phyloP scores from a whole-genome alignment of 2,888 invertebrate species.

The Eupithecia insigniata region DNA sequence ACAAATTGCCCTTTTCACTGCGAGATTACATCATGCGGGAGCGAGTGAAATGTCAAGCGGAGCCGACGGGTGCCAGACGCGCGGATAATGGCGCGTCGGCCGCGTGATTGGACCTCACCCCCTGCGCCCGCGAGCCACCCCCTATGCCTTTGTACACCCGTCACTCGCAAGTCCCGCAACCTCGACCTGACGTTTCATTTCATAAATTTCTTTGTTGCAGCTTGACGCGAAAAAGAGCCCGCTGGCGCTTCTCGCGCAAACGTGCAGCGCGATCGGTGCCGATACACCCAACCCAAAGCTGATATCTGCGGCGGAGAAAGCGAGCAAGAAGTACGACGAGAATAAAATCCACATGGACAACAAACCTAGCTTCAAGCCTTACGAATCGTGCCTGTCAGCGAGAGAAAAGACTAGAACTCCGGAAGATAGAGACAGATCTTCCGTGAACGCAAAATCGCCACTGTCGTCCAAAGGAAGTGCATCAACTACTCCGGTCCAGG shows the following conservation, averaged over 20 bases:
- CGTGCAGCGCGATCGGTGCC: slow-evolving; percentile 98
- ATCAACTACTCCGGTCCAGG: slow-evolving; percentile 79
- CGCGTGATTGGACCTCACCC: slow-evolving; percentile 81
- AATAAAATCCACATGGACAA: slow-evolving; percentile 81
- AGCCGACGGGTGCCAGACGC: slow-evolving; percentile 84
- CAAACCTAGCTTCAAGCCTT: slow-evolving; percentile 90
- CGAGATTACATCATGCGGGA: slow-evolving; percentile 85
- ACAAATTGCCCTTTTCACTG: slow-evolving; percentile 85
- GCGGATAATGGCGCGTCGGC: slow-evolving; percentile 84
- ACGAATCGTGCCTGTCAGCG: slow-evolving; percentile 86
- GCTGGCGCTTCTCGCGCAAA: slow-evolving; percentile 96
- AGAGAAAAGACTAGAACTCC: slow-evolving; percentile 88
- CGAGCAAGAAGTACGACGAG: slow-evolving; percentile 86
- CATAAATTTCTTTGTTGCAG: slow-evolving; percentile 88
- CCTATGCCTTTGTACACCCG: slow-evolving; percentile 79
- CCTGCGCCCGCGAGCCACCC: slow-evolving; percentile 57
- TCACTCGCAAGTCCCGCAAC: slow-evolving; percentile 81
- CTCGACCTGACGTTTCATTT: slow-evolving; percentile 81
- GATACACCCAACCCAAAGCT: slow-evolving; percentile 92
- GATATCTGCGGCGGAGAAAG: slow-evolving; percentile 89
- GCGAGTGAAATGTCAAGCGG: slow-evolving; percentile 85
- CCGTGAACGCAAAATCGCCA: slow-evolving; percentile 83
- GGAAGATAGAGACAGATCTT: slow-evolving; percentile 87
- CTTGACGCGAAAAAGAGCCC: slow-evolving; percentile 99
- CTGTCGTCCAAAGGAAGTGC: slow-evolving; percentile 82